A percentile compares a stretch with the other conserved stretches of the same genome.
Evolutionary conservation across 2,888 invertebrate genomes (phyloP).

Genomic region (Patella pellucida): DNA sequence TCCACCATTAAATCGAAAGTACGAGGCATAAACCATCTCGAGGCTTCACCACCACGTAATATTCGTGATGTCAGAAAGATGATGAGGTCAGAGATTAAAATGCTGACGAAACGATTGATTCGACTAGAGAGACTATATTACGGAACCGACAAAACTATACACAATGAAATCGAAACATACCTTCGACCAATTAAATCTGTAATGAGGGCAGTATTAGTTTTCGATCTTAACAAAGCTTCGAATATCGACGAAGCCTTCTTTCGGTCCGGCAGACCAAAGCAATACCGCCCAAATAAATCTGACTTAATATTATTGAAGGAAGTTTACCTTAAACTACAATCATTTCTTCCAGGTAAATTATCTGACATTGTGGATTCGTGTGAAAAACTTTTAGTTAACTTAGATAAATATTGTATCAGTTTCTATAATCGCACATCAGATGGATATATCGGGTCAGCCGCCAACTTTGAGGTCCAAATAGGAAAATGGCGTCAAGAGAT

Average conservation of each 20-base stretch:
- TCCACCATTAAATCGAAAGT: conserved; percentile 33
- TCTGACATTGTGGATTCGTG: conserved; percentile 44
- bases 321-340: conserved; percentile 50
- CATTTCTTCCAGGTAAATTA: conserved; percentile 54
- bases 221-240: conserved; percentile 48
- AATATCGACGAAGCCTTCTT: conserved; percentile 54
- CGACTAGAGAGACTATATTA: conserved; percentile 59
- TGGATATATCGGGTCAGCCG: conserved; percentile 56
- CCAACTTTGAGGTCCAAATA: conserved; percentile 58
- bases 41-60: conserved; percentile 47
- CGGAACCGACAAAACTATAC: conserved; percentile 49
- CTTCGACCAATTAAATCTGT: conserved; percentile 48
- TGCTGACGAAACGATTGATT: conserved; percentile 42
- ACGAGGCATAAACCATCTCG: conserved; percentile 38
- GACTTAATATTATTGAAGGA: conserved; percentile 52
- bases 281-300: conserved; percentile 42
- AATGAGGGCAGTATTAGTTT: conserved; percentile 49
- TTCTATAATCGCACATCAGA: conserved; percentile 58
- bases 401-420: conserved; percentile 62
- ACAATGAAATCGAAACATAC: conserved; percentile 50
- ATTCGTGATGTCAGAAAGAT: conserved; percentile 49
- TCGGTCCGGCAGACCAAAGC: conserved; percentile 43
- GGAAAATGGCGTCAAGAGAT: conserved; percentile 45
- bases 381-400: conserved; percentile 44
- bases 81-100: conserved; percentile 45